Percentiles rank a stretch among this genome's conserved stretches.
phyloP scores from a whole-genome alignment of 1,140 invertebrate genomes.

The Calephelis virginiensis region DNA sequence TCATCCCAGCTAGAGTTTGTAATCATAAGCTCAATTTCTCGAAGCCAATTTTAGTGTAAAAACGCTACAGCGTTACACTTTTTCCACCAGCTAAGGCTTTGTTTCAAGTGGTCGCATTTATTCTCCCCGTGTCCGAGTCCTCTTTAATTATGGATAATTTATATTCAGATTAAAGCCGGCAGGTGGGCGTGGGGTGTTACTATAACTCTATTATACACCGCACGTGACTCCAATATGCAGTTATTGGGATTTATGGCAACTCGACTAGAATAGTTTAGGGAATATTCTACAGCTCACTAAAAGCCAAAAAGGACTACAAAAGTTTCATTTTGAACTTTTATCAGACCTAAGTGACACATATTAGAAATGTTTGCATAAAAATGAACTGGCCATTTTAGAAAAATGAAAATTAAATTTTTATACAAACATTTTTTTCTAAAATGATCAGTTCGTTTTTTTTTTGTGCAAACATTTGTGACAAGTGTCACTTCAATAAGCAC shows the following conservation, averaged over 20 bases:
- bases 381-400: too few relatives aligned
- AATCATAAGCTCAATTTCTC: too few relatives aligned
- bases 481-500: too few relatives aligned
- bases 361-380: too few relatives aligned
- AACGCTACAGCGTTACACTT: slow-evolving; percentile 24
- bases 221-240: slow-evolving; percentile 62
- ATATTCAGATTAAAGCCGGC: slow-evolving; percentile 73
- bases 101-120: slow-evolving; percentile 74
- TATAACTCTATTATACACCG: slow-evolving; percentile 53
- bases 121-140: slow-evolving; percentile 68
- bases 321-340: too few relatives aligned
- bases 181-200: slow-evolving; percentile 47
- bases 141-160: slow-evolving; percentile 78
- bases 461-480: too few relatives aligned
- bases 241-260: slow-evolving; percentile 53
- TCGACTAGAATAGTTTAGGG: slow-evolving; percentile 35
- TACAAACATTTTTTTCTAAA: too few relatives aligned
- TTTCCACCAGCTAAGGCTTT: slow-evolving; percentile 42
- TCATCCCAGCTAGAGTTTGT: too few relatives aligned
- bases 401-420: too few relatives aligned
- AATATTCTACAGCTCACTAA: slow-evolving; percentile 17
- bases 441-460: too few relatives aligned
- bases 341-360: too few relatives aligned
- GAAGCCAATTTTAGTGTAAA: not conserved
- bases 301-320: not conserved